Percentiles rank a stretch among this genome's conserved stretches.
Conservation (phyloP, 2,797 vertebrate genomes). For the Astyanax mexicanus region DNA sequence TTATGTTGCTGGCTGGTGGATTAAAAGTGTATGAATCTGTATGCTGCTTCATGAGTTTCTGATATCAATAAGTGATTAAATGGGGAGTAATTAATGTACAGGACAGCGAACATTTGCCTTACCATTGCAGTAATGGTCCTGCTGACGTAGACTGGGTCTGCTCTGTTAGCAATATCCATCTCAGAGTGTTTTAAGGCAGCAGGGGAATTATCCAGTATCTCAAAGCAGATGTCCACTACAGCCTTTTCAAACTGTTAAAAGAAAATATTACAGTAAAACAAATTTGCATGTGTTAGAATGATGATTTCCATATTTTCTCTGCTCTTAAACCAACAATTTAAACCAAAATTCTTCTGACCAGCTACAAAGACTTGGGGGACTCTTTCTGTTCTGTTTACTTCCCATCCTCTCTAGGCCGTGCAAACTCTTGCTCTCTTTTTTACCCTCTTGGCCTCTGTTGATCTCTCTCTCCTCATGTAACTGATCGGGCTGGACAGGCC, state of each 20-base stretch:
- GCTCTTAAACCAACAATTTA: neutral
- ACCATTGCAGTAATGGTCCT: conserved; percentile 85
- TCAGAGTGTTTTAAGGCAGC: conserved; percentile 76
- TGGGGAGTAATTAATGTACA: neutral
- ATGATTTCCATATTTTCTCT: neutral
- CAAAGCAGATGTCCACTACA: conserved; percentile 87
- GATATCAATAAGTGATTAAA: neutral
- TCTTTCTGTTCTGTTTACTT: neutral
- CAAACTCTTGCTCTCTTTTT: neutral
- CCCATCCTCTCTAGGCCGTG: neutral
- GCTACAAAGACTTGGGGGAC: neutral
- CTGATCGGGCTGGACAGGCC: conserved; percentile 17
- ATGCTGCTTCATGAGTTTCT: neutral
- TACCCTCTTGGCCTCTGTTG: neutral
- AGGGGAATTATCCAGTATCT: conserved; percentile 84
- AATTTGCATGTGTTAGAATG: neutral
- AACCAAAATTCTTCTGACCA: neutral
- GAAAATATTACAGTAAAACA: neutral
- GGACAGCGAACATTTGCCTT: conserved; percentile 46
- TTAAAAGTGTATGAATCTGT: neutral
- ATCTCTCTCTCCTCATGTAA: conserved; percentile 11
- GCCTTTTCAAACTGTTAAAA: conserved; percentile 83
- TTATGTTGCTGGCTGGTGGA: neutral
- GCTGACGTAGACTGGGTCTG: conserved; percentile 82
- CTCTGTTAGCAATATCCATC: conserved; percentile 75